phyloP scores from a whole-genome alignment of 2,797 vertebrate species.

The Alca torda region DNA sequence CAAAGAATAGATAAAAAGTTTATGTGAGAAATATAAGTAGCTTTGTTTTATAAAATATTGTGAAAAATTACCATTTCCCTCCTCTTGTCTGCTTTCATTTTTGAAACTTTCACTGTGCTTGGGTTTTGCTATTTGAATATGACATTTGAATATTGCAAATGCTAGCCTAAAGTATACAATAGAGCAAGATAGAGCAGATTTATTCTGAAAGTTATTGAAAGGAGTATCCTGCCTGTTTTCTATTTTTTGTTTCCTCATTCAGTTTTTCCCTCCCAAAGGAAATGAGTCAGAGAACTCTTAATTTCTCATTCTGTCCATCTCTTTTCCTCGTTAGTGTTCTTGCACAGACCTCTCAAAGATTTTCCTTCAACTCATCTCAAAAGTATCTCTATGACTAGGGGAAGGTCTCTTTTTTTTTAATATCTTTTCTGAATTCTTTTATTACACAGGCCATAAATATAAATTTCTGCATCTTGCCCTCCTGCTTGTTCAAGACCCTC shows the following conservation, averaged over 20 bases:
- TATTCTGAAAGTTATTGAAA: conserved; percentile 19
- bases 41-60: not conserved
- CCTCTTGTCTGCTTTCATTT: not conserved
- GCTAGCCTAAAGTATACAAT: not conserved
- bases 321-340: not conserved
- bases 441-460: not conserved
- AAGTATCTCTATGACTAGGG: not conserved
- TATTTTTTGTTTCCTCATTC: conserved; percentile 24
- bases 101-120: not conserved
- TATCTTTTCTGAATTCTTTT: not conserved
- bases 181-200: not conserved
- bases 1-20: not conserved
- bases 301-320: conserved; percentile 22
- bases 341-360: not conserved
- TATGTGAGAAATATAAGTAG: not conserved
- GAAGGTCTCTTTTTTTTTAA: not conserved
- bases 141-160: not conserved
- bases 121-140: not conserved
- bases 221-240: not conserved
- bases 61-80: not conserved
- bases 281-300: conserved; percentile 36
- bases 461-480: not conserved
- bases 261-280: conserved; percentile 22
- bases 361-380: not conserved
- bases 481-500: not conserved